A percentile compares a stretch with the other conserved stretches of the same genome.
Evolutionary conservation across 1,140 invertebrate genomes (phyloP).

Genomic region (Calliopsis andreniformis): DNA sequence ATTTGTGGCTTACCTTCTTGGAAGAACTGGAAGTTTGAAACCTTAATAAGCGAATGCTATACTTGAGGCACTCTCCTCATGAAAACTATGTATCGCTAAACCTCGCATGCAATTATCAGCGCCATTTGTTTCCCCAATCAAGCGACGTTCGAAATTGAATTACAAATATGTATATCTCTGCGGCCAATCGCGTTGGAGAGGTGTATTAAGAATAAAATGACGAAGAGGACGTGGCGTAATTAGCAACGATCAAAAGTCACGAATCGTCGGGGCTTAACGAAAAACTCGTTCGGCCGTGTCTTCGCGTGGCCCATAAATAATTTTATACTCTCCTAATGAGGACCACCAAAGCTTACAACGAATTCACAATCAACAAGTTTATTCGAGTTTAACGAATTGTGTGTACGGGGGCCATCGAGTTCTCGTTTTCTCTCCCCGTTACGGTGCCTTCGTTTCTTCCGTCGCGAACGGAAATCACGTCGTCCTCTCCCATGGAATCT

Average conservation of each 20-base stretch:
- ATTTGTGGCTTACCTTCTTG: too few species aligned
- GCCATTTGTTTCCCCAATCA: not conserved
- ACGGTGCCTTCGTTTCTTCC: not conserved
- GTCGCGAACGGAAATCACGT: not conserved
- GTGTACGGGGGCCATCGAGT: constrained; percentile 1
- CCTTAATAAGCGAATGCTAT: too few species aligned
- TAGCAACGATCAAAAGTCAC: constrained; percentile 39
- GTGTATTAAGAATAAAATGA: too few species aligned
- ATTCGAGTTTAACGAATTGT: constrained; percentile 59
- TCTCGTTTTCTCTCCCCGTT: not conserved
- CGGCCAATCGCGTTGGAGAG: too few species aligned
- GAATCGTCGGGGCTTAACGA: constrained; percentile 3
- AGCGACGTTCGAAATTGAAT: not conserved
- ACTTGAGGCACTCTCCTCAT: too few species aligned
- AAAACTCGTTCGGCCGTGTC: constrained; percentile 29
- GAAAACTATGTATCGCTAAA: too few species aligned
- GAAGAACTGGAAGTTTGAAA: too few species aligned
- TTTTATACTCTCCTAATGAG: constrained; percentile 53
- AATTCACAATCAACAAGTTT: constrained; percentile 51
- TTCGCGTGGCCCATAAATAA: constrained; percentile 37
- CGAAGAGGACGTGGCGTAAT: constrained; percentile 6
- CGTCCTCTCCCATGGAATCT: constrained; percentile 14
- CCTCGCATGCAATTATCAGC: not conserved
- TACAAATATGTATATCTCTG: not conserved
- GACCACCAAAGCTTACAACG: constrained; percentile 38